Evolutionary conservation across 2,797 vertebrate species (phyloP), one percentile per base, ranked within the genome.

Genomic region (Scolopax rusticola): DNA sequence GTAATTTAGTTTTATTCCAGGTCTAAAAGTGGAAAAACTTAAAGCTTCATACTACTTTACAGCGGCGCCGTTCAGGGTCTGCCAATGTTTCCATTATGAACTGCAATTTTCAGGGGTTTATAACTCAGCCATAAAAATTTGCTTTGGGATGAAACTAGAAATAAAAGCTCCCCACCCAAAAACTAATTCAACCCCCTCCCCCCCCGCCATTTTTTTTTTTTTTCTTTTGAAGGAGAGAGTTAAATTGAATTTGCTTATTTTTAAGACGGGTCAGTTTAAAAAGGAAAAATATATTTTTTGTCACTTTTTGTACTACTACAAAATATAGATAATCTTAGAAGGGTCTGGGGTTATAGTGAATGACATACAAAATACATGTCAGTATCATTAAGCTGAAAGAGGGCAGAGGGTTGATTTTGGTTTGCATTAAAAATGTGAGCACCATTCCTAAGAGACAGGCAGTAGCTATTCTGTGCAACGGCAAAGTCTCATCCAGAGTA

Each of bases 21-120:
- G 57, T 96, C 96, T 96, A 97, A 94, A 97, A 91, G 76, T 92
- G 93, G 97, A 97, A 95, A 97, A 95, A 96, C 80, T 94, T 97
- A 96, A 97, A 96, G 84, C 85, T 87, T 90, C 87, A 57, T 92
- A 80, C 83, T 95, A 48, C 87, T 92, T 95, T 95, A 97, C 92
- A 95, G 95, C 82, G 71, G 91, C 16, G 4, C 76, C 43, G 68
- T 97, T 97, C 95, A 97, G 56, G n/a, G 32, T 84, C 79, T 96
- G 97, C 97, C 97, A 98, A 96, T 88, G 90, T 97, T 97, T 97
- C 97, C 96, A 97, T 97, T 97, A 97, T 93, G 95, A 97, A 97
- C 94, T 87, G 83, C 95, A 89, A 84, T 93, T 96, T 97, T 97
- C 90, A 96, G 84, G 95, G 97, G 94, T 96, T 98, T 97, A 95